Conservation (phyloP, 2,797 vertebrate species). For the Yasuhikotakia modesta region DNA sequence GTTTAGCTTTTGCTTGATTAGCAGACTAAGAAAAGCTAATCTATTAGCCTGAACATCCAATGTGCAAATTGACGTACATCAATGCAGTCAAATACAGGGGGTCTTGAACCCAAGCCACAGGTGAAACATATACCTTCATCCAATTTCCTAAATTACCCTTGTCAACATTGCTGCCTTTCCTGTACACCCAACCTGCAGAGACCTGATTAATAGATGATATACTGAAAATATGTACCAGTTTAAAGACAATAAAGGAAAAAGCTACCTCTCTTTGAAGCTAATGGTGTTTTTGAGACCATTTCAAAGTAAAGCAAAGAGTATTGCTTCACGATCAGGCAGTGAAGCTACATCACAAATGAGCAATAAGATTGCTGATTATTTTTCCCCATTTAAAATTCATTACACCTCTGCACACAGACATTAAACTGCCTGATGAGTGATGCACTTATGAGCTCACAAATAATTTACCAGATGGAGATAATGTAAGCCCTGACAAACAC, state of each 20-base stretch:
- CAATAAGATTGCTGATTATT: slow-evolving; percentile 62
- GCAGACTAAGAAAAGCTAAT: not conserved
- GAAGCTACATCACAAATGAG: slow-evolving; percentile 58
- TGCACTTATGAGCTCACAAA: slow-evolving; percentile 43
- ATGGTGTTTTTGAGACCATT: slow-evolving; percentile 6
- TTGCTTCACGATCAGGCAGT: slow-evolving; percentile 53
- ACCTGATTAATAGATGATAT: slow-evolving; percentile 11
- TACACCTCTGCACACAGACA: slow-evolving; percentile 56
- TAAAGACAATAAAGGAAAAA: slow-evolving; percentile 36
- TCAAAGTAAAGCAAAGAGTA: slow-evolving; percentile 24
- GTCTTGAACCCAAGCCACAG: slow-evolving; percentile 20
- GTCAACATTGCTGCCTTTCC: not conserved
- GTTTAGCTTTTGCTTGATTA: not conserved
- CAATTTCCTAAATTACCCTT: slow-evolving; percentile 5
- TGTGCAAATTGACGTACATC: slow-evolving; percentile 17
- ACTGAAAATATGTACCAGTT: not conserved
- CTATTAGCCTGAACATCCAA: not conserved
- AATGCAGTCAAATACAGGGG: slow-evolving; percentile 9
- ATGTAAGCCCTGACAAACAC: slow-evolving; percentile 34
- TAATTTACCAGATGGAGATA: slow-evolving; percentile 47
- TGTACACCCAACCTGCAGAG: slow-evolving; percentile 15
- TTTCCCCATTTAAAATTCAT: slow-evolving; percentile 63
- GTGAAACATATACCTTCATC: slow-evolving; percentile 10
- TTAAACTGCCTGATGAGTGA: slow-evolving; percentile 54
- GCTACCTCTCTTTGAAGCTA: not conserved